Conservation (phyloP, 1,140 invertebrate species). For the Drosophila orena region DNA sequence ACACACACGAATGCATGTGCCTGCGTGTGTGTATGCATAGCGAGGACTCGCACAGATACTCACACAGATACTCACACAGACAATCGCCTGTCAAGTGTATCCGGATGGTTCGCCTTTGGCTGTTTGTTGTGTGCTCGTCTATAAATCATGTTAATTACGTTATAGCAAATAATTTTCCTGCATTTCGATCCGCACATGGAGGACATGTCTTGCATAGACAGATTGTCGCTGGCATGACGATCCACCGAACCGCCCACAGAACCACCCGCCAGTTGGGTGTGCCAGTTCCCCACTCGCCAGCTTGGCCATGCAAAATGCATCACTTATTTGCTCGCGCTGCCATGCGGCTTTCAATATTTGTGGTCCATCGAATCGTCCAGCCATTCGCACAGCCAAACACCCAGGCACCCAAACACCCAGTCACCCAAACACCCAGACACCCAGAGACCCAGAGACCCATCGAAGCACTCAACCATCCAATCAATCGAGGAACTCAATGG, state of each 20-base stretch:
- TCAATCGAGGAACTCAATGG: constrained; percentile 4
- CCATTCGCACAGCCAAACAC: background rate
- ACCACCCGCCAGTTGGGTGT: background rate
- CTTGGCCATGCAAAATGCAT: constrained; percentile 66
- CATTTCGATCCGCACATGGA: constrained; percentile 42
- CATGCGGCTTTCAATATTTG: constrained; percentile 67
- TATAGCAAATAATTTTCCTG: constrained; percentile 82
- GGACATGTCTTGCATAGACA: constrained; percentile 42
- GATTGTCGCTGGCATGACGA: constrained; percentile 28
- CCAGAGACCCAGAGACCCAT: background rate
- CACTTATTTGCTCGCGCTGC: constrained; percentile 64
- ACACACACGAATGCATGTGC: background rate
- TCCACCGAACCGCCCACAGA: background rate
- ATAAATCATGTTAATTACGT: constrained; percentile 83
- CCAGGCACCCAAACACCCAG: background rate
- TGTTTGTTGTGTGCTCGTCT: constrained; percentile 79
- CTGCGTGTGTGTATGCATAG: background rate
- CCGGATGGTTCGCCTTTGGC: constrained; percentile 56
- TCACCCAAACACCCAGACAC: background rate
- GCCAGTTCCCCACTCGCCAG: constrained; percentile 4
- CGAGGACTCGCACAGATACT: background rate
- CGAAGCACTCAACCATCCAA: background rate
- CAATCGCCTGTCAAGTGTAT: constrained; percentile 9
- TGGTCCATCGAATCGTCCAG: constrained; percentile 27
- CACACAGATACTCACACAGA: constrained; percentile 11